A percentile compares a stretch with the other conserved stretches of the same genome.
These are phyloP conservation scores for Lordiphosa andalusiaca DNA, from an alignment of 2,888 invertebrate genomes.

Conservation along the genomic window DNA sequence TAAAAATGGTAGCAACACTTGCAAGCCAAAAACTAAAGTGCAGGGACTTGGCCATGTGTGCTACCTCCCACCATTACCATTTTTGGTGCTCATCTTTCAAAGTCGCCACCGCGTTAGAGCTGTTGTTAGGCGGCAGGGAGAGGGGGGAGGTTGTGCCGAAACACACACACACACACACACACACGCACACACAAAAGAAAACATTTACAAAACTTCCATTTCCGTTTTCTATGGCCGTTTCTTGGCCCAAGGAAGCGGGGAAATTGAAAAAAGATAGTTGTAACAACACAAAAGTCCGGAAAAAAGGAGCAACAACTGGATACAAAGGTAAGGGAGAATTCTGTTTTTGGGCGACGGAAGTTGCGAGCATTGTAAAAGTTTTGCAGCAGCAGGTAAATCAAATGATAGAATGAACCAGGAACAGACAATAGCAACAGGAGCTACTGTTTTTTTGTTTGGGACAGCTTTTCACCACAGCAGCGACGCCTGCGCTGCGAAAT, in stretches of 20 bases:
- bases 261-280: conserved; percentile 71
- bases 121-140: conserved; percentile 21
- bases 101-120: conserved; percentile 59
- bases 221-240: conserved; percentile 71
- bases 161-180: conserved; percentile 69
- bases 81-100: conserved; percentile 66
- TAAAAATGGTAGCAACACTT: conserved; percentile 67
- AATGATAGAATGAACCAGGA: conserved; percentile 65
- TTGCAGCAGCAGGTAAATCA: conserved; percentile 60
- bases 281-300: conserved; percentile 10
- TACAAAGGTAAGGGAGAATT: conserved; percentile 35
- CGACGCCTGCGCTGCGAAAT: conserved; percentile 24
- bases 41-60: conserved; percentile 41
- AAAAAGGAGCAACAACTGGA: conserved; percentile 19
- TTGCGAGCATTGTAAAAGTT: conserved; percentile 61
- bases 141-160: conserved; percentile 39
- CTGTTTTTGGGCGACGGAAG: conserved; percentile 62
- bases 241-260: conserved; percentile 42
- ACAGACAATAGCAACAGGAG: conserved; percentile 30
- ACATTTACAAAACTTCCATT: conserved; percentile 79
- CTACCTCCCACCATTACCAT: neutral
- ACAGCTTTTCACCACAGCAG: conserved; percentile 59
- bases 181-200: conserved; percentile 73
- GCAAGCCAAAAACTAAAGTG: conserved; percentile 72
- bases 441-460: conserved; percentile 38